These are phyloP conservation scores for Tinea pellionella DNA, from an alignment of 2,888 invertebrate genomes.

Conservation along the genomic window DNA sequence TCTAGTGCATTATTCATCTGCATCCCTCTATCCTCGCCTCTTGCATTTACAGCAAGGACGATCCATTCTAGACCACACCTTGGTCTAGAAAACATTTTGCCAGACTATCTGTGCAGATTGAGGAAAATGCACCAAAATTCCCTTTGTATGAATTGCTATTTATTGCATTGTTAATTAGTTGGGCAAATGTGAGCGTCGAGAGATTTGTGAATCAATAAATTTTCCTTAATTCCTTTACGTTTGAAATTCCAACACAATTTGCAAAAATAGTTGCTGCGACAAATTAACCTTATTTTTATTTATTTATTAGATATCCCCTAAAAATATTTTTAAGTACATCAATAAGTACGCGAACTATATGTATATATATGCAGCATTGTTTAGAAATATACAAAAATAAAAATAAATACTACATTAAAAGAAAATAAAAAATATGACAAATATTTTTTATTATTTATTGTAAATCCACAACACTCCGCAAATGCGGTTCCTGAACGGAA, in stretches of 20 bases:
- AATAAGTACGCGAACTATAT: too few species aligned
- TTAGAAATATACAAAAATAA: too few species aligned
- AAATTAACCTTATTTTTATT: background rate
- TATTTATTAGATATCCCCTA: too few species aligned
- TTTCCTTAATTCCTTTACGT: background rate
- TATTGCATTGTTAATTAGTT: constrained; percentile 1
- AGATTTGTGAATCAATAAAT: constrained; percentile 3
- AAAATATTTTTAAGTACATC: too few species aligned
- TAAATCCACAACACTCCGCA: too few species aligned
- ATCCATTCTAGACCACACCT: background rate
- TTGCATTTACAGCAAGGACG: constrained; percentile 5
- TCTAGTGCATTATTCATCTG: constrained; percentile 21
- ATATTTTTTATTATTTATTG: too few species aligned
- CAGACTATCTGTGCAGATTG: background rate
- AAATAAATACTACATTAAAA: too few species aligned
- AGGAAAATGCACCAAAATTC: background rate
- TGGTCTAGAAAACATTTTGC: constrained; percentile 9
- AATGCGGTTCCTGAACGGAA: too few species aligned
- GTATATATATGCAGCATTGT: too few species aligned
- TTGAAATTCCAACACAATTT: background rate
- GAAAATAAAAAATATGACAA: too few species aligned
- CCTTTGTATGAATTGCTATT: background rate
- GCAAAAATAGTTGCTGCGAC: background rate
- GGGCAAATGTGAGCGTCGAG: background rate
- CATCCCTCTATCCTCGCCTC: background rate